phyloP scores from a whole-genome alignment of 2,888 invertebrate genomes.

The Anorthoa munda region DNA sequence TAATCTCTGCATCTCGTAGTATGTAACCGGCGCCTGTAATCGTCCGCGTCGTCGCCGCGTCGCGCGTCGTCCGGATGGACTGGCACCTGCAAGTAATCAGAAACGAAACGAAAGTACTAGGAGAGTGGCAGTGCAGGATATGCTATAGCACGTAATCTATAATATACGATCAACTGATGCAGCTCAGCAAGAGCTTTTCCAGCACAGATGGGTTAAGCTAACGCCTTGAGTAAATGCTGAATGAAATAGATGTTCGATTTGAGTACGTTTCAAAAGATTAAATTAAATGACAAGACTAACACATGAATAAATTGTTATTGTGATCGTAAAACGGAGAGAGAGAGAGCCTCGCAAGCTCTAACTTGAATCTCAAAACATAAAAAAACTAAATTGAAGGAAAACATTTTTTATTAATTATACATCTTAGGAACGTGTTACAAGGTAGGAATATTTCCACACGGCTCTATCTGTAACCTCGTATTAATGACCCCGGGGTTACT shows the following conservation, averaged over 20 bases:
- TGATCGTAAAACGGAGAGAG: background rate
- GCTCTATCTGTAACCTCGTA: constrained; percentile 3
- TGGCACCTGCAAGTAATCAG: constrained; percentile 5
- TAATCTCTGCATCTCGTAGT: constrained; percentile 25
- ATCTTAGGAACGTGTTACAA: background rate
- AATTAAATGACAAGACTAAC: background rate
- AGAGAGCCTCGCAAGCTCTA: no score
- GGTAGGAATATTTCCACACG: background rate
- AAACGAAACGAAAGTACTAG: background rate
- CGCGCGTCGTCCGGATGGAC: constrained; percentile 8
- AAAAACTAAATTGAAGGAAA: background rate
- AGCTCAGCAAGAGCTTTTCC: no score
- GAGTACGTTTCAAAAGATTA: background rate
- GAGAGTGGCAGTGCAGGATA: background rate
- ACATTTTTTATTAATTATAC: background rate
- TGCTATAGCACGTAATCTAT: background rate
- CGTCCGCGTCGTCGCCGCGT: constrained; percentile 14
- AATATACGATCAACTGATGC: background rate
- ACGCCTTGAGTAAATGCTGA: background rate
- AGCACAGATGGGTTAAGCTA: background rate
- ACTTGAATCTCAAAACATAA: background rate
- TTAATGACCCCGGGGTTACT: background rate
- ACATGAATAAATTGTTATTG: background rate
- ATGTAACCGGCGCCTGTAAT: background rate
- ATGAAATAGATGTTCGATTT: background rate